phyloP scores from a whole-genome alignment of 1,140 invertebrate genomes.

The Drosophila miranda region DNA sequence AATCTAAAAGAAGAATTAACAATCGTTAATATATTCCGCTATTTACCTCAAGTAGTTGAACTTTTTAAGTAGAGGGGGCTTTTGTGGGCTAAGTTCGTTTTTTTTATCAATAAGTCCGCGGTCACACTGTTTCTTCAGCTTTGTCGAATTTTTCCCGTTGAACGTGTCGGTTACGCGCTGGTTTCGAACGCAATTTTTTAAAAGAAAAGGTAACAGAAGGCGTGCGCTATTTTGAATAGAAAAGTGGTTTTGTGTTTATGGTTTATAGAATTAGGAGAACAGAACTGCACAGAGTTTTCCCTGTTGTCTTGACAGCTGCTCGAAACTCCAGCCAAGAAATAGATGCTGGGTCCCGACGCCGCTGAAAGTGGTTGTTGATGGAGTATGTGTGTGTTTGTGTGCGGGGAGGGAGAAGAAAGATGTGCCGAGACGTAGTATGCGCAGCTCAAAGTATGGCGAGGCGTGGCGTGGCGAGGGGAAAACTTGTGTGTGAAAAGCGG shows the following conservation, averaged over 20 bases:
- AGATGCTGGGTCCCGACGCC: constrained; percentile 7
- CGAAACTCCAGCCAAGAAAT: constrained; percentile 6
- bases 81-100: too few relatives aligned
- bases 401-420: background rate
- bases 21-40: too few relatives aligned
- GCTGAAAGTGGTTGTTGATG: background rate
- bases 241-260: too few relatives aligned
- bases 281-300: too few relatives aligned
- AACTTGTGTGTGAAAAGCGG: constrained; percentile 24
- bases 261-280: too few relatives aligned
- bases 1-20: too few relatives aligned
- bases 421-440: constrained; percentile 24
- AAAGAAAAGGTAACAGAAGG: constrained; percentile 41
- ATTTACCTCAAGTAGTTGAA: too few relatives aligned
- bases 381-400: background rate
- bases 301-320: too few relatives aligned
- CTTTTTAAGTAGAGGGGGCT: too few relatives aligned
- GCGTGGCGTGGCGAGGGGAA: constrained; percentile 3
- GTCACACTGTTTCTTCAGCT: too few relatives aligned
- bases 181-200: background rate
- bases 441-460: constrained; percentile 2
- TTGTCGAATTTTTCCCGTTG: too few relatives aligned
- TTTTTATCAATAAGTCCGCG: too few relatives aligned
- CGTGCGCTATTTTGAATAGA: constrained; percentile 2
- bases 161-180: constrained; percentile 29